Evolutionary conservation across 2,113 vertebrate species (phyloP).

Genomic region (Numida meleagris): DNA sequence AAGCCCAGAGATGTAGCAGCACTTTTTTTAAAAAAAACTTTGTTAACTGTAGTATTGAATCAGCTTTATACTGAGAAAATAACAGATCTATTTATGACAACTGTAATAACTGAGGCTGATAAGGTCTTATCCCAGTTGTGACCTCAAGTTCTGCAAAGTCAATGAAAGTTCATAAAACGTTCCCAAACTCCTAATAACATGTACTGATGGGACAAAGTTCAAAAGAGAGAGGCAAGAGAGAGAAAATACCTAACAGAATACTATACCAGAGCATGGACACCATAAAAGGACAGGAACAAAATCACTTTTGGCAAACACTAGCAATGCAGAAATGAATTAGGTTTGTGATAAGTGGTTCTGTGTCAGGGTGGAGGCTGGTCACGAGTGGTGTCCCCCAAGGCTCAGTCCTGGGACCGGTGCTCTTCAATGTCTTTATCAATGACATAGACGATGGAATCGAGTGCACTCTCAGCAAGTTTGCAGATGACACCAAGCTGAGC

Average conservation of each 20-base stretch:
- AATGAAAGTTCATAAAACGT: constrained; percentile 34
- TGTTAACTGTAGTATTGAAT: constrained; percentile 38
- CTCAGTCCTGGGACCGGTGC: too few relatives aligned
- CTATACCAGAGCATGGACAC: background rate
- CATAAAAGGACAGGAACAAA: background rate
- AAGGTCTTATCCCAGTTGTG: background rate
- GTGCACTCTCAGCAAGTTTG: too few relatives aligned
- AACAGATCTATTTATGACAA: constrained; percentile 4
- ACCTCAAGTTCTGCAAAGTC: constrained; percentile 9
- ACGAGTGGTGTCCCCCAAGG: too few relatives aligned
- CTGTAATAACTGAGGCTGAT: constrained; percentile 36
- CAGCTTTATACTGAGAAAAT: constrained; percentile 50
- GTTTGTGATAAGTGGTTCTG: too few relatives aligned
- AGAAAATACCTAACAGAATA: background rate
- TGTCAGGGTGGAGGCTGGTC: too few relatives aligned
- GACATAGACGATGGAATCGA: too few relatives aligned
- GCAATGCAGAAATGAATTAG: accelerated
- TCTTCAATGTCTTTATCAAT: too few relatives aligned
- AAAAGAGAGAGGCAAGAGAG: background rate
- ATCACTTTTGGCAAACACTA: background rate
- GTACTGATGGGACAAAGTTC: background rate
- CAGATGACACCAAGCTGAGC: too few relatives aligned
- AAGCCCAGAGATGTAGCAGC: background rate
- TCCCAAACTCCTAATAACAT: constrained; percentile 1
- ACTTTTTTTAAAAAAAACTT: background rate